A percentile compares a stretch with the other conserved stretches of the same genome.
Conservation (phyloP, 2,797 vertebrate species). For the Galagoides demidoff region DNA sequence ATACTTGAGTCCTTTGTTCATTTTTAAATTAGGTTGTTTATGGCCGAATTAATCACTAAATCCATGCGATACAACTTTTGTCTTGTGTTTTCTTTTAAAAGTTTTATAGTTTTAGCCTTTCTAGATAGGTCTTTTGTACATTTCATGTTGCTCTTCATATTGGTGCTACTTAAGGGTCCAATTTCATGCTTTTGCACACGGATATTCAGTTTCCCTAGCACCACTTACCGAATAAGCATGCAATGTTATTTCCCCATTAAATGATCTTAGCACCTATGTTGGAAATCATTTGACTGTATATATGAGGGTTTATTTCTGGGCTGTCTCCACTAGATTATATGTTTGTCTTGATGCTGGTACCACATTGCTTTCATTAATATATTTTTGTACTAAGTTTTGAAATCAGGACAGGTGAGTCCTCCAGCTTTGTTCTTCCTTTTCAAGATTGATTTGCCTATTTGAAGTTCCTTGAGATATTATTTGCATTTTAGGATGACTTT, state of each 20-base stretch:
- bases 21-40: background rate
- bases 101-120: background rate
- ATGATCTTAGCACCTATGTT: background rate
- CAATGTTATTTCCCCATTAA: background rate
- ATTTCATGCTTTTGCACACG: background rate
- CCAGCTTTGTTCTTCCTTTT: background rate
- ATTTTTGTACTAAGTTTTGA: background rate
- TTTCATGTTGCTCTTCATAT: background rate
- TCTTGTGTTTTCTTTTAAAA: background rate
- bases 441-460: background rate
- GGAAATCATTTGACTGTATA: background rate
- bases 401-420: background rate
- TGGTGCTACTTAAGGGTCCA: background rate
- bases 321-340: background rate
- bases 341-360: background rate
- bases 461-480: background rate
- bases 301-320: no score
- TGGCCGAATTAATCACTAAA: background rate
- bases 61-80: background rate
- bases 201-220: background rate
- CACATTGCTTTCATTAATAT: background rate
- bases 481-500: background rate
- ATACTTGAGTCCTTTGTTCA: background rate
- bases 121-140: background rate
- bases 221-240: background rate